A percentile compares a stretch with the other conserved stretches of the same genome.
These are phyloP conservation scores for Oreochromis mossambicus DNA, from an alignment of 2,797 vertebrate genomes.

Conservation along the genomic window DNA sequence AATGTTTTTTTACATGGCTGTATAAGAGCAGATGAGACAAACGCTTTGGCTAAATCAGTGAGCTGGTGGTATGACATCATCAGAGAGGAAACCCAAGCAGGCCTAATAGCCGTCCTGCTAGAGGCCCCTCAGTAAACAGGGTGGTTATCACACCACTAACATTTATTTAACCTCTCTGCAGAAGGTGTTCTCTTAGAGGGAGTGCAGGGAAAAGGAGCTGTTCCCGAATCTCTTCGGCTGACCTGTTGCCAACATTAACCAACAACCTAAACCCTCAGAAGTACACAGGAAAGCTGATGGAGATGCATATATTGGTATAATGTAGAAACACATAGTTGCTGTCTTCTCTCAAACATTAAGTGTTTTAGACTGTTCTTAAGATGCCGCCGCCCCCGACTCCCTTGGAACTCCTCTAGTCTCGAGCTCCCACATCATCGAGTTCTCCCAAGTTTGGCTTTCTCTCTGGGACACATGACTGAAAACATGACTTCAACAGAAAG, in stretches of 20 bases:
- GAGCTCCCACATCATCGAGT: conserved; percentile 35
- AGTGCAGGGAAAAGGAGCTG: conserved; percentile 54
- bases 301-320: not conserved
- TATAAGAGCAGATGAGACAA: not conserved
- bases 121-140: conserved; percentile 89
- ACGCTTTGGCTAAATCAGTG: conserved; percentile 1
- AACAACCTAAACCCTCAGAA: not conserved
- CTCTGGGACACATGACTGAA: conserved; percentile 26
- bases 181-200: conserved; percentile 72
- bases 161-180: conserved; percentile 99
- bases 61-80: conserved; percentile 58
- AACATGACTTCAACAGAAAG: conserved; percentile 41
- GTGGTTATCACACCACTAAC: conserved; percentile 99
- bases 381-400: not conserved
- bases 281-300: not conserved
- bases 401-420: conserved; percentile 19
- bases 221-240: conserved; percentile 74
- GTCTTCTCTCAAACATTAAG: conserved; percentile 16
- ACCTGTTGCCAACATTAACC: conserved; percentile 73
- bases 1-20: not conserved
- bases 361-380: conserved; percentile 14
- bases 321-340: not conserved
- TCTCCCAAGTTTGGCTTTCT: conserved; percentile 49
- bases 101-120: conserved; percentile 60
- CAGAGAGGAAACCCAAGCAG: conserved; percentile 73